phyloP scores from a whole-genome alignment of 1,140 invertebrate genomes.

The Alviniconcha marisindica region DNA sequence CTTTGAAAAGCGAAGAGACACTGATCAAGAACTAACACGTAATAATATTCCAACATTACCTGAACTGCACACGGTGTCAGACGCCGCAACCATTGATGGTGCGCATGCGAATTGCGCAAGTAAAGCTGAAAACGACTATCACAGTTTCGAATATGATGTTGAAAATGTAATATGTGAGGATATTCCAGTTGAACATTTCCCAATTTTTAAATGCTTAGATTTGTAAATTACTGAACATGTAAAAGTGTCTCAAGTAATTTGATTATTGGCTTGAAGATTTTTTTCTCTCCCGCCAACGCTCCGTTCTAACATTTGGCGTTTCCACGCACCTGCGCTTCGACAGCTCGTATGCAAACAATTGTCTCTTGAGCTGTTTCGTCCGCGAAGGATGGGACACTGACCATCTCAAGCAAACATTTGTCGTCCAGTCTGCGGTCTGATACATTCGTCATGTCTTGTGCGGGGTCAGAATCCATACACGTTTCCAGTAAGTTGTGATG shows the following conservation, averaged over 20 bases:
- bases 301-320: not conserved
- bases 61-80: constrained; percentile 32
- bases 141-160: not conserved
- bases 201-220: no score
- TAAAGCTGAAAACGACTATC: not conserved
- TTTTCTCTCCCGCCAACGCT: not conserved
- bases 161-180: no score
- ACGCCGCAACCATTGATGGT: constrained; percentile 35
- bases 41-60: constrained; percentile 13
- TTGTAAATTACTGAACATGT: no score
- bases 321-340: not conserved
- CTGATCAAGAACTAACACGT: not conserved
- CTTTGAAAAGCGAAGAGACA: not conserved
- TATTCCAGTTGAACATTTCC: no score
- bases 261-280: no score
- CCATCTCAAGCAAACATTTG: not conserved
- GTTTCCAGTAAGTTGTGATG: constrained; percentile 43
- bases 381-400: not conserved
- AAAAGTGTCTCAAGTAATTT: no score
- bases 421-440: not conserved
- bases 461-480: constrained; percentile 34
- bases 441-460: constrained; percentile 26
- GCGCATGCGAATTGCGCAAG: constrained; percentile 27
- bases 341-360: not conserved
- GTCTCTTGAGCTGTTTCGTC: no score